Conservation (phyloP, 2,113 vertebrate genomes). For the Athene cunicularia region DNA sequence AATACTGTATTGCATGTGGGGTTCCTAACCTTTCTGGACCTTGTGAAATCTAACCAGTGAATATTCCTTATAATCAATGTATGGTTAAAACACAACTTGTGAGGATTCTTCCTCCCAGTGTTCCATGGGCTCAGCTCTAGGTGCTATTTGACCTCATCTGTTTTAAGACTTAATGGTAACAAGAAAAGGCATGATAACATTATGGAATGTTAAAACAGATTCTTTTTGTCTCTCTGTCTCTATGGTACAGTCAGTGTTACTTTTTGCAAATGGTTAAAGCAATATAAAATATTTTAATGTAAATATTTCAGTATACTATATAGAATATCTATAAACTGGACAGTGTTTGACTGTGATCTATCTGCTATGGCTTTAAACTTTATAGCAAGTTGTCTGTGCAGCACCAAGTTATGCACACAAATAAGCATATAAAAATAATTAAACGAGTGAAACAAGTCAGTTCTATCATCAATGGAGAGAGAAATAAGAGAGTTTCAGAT, state of each 20-base stretch:
- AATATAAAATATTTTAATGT: not conserved
- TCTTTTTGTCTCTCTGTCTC: not conserved
- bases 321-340: not conserved
- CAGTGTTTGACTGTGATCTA: not conserved
- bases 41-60: not conserved
- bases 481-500: not conserved
- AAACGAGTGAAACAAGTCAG: not conserved
- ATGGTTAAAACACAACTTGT: not conserved
- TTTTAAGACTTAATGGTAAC: not conserved
- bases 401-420: not conserved
- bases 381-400: not conserved
- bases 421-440: not conserved
- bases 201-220: not conserved
- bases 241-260: not conserved
- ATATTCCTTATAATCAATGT: not conserved
- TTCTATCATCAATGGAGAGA: not conserved
- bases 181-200: not conserved
- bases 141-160: not conserved
- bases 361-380: not conserved
- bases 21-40: not conserved
- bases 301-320: not conserved
- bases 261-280: not conserved
- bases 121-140: not conserved
- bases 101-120: not conserved
- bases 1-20: not conserved